Percentiles rank a stretch among this genome's conserved stretches.
phyloP scores from a whole-genome alignment of 2,888 invertebrate genomes.

The Thelaira solivaga region DNA sequence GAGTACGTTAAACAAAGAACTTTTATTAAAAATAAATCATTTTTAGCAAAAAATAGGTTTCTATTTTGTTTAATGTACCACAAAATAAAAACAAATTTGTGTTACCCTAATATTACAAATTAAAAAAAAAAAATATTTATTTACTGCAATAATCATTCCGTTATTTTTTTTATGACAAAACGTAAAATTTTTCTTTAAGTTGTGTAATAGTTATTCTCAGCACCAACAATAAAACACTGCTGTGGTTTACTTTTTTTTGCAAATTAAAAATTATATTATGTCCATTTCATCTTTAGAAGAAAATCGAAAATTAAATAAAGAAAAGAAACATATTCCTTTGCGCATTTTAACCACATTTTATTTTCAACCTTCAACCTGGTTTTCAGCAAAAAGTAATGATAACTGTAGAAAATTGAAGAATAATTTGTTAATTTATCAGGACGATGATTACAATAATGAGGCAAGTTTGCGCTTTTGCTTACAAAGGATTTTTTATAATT shows the following conservation, averaged over 20 bases:
- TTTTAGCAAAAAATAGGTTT: background rate
- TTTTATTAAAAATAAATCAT: conserved; percentile 5
- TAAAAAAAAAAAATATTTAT: background rate
- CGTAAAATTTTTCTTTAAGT: background rate
- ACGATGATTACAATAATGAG: conserved; percentile 34
- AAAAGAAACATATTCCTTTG: conserved; percentile 24
- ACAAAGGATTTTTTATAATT: background rate
- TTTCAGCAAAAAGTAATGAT: conserved; percentile 16
- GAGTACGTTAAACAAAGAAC: conserved; percentile 41
- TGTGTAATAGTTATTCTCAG: conserved; percentile 40
- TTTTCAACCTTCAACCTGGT: conserved; percentile 51
- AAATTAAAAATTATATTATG: conserved; percentile 3
- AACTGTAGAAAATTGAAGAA: conserved; percentile 15
- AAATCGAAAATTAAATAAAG: conserved; percentile 13
- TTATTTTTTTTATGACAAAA: background rate
- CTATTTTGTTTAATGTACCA: background rate
- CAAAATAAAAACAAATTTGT: background rate
- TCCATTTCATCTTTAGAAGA: background rate
- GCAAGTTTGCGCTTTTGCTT: conserved; percentile 43
- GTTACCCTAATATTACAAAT: conserved; percentile 14
- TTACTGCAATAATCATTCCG: background rate
- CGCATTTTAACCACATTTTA: conserved; percentile 55
- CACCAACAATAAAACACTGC: background rate
- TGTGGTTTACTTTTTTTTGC: background rate
- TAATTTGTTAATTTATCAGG: conserved; percentile 46